Conservation (phyloP, 2,797 vertebrate genomes). For the Cirrhinus mrigala region DNA sequence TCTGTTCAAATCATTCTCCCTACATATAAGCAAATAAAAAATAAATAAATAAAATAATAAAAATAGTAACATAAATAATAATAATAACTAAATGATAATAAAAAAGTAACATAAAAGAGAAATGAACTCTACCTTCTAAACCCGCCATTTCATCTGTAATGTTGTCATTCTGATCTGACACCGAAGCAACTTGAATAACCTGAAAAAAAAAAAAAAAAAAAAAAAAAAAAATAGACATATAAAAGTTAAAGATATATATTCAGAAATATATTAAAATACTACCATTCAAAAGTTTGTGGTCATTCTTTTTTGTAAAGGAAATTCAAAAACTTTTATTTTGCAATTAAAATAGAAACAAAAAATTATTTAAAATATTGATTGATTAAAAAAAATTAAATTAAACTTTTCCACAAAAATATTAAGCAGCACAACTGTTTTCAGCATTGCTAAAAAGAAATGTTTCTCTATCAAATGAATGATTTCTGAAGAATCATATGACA, state of each 20-base stretch:
- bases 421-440: not conserved
- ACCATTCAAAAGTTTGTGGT: not conserved
- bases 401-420: not conserved
- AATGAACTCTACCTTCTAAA: slow-evolving; percentile 68
- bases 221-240: not conserved
- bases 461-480: not conserved
- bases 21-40: slow-evolving; percentile 10
- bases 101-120: not conserved
- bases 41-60: not conserved
- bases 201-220: slow-evolving; percentile 61
- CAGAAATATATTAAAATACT: not conserved
- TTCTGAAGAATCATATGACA: not conserved
- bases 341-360: no score
- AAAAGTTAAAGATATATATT: not conserved
- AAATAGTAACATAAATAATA: not conserved
- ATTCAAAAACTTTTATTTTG: not conserved
- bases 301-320: not conserved
- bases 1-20: not conserved
- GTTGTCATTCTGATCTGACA: slow-evolving; percentile 84
- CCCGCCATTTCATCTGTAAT: slow-evolving; percentile 72
- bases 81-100: not conserved
- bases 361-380: no score
- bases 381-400: not conserved
- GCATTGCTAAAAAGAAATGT: not conserved
- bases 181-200: slow-evolving; percentile 91